Percentiles rank a stretch among this genome's conserved stretches.
Evolutionary conservation across 2,113 vertebrate species (phyloP).

Genomic region (Campylomormyrus numenius): DNA sequence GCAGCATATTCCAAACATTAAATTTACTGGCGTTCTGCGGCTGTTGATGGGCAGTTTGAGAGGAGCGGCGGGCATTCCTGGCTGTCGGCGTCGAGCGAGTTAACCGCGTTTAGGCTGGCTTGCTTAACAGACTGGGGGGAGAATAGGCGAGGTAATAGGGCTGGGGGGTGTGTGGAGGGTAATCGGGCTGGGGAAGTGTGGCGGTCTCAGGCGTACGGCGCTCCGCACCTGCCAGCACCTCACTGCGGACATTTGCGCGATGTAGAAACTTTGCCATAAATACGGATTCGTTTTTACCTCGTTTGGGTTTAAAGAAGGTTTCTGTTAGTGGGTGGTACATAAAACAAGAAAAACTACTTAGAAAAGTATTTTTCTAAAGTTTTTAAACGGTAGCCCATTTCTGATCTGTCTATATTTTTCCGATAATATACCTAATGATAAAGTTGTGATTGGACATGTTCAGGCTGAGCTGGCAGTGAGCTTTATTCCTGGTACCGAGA

Average conservation of each 20-base stretch:
- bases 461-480: background rate
- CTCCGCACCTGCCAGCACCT: conserved; percentile 37
- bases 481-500: background rate
- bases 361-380: background rate
- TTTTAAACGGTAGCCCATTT: background rate
- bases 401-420: background rate
- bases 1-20: background rate
- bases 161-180: conserved; percentile 14
- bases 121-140: conserved; percentile 32
- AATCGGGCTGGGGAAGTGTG: conserved; percentile 10
- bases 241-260: conserved; percentile 13
- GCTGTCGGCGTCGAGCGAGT: conserved; percentile 37
- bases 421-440: background rate
- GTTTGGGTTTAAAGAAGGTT: conserved; percentile 8
- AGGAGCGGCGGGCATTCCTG: too few species aligned
- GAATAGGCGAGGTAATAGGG: conserved; percentile 17
- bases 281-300: conserved; percentile 12
- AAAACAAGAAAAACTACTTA: background rate
- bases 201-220: background rate
- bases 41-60: background rate
- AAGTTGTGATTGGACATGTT: background rate
- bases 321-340: background rate
- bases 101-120: conserved; percentile 39
- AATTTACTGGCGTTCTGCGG: background rate
- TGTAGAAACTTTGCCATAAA: conserved; percentile 13